Evolutionary conservation across 2,888 invertebrate genomes (phyloP), one percentile per base, ranked within the genome.

Genomic region (Lepidochitona cinerea): DNA sequence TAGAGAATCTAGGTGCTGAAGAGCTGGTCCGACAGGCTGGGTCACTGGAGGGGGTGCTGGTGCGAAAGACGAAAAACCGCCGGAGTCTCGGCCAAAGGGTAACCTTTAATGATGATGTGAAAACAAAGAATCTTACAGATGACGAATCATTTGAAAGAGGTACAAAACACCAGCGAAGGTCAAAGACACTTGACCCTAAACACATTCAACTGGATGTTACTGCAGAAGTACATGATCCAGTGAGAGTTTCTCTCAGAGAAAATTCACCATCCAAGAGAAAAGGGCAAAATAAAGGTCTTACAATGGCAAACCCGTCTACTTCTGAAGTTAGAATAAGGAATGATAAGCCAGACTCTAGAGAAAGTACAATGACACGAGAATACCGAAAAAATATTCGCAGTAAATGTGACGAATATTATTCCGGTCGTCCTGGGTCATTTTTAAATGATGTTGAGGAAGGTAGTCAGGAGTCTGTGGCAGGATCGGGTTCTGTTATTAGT

Each of bases 21-120:
- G 53, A 26, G 4, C 35, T 37, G 29, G 37, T 9, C 18, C 12
- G 37, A n/a, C 35, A 37, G 23, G 33, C 36, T 1, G 37, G 14
- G 14, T 18, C 37, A 18, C 3, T 35, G 2, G 37, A 73, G 12
- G 73, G 76, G 18, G 76, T 81, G 0, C 72, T 83, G 7, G 78
- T 81, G 66, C 75, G 83, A 26, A 76, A 84, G 36, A 79, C 79
- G 33, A 75, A 83, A 12, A 74, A 80, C 26, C 73, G 84, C 6
- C 75, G 83, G 32, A 84, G 81, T 37, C 82, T 81, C 6, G 79
- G 59, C 33, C 86, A 84, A 67, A 77, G 87, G 14, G 88, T 89
- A 18, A 88, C 87, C 14, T 89, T 89, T 78, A 85, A 88, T 37
- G 87, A 89, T 14, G 76, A 82, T 6, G 82, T 85, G 2, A 78